These are phyloP conservation scores for Botia kubotai DNA, from an alignment of 2,797 vertebrate species.

Conservation along the genomic window DNA sequence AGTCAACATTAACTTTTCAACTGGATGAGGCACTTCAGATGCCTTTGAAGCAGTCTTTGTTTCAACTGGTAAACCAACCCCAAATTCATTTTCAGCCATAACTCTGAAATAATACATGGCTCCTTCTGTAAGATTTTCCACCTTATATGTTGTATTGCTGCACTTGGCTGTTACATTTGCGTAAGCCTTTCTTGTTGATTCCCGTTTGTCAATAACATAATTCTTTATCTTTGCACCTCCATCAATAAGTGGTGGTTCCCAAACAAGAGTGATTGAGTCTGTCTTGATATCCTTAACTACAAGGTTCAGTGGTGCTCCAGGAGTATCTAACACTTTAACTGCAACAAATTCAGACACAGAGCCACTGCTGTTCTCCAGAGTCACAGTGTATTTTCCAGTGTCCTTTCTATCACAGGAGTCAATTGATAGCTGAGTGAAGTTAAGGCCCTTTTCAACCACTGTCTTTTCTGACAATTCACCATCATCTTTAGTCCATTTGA, in stretches of 20 bases:
- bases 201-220: slow-evolving; percentile 96
- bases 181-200: slow-evolving; percentile 96
- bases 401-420: slow-evolving; percentile 95
- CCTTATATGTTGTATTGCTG: slow-evolving; percentile 90
- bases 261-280: slow-evolving; percentile 87
- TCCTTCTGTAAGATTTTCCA: slow-evolving; percentile 94
- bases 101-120: slow-evolving; percentile 98
- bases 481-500: slow-evolving; percentile 94
- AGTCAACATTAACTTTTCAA: slow-evolving; percentile 90
- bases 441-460: slow-evolving; percentile 87
- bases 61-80: slow-evolving; percentile 89
- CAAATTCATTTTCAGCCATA: slow-evolving; percentile 98
- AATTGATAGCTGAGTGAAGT: slow-evolving; percentile 92
- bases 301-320: slow-evolving; percentile 90
- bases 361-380: slow-evolving; percentile 92
- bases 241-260: slow-evolving; percentile 93
- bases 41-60: slow-evolving; percentile 90
- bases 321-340: slow-evolving; percentile 95
- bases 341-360: slow-evolving; percentile 90
- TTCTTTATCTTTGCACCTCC: slow-evolving; percentile 96
- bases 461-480: slow-evolving; percentile 88
- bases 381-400: slow-evolving; percentile 93
- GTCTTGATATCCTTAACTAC: slow-evolving; percentile 90
- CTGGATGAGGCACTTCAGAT: slow-evolving; percentile 91
- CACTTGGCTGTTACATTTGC: slow-evolving; percentile 94